These are phyloP conservation scores for Limnodromus scolopaceus DNA, from an alignment of 2,797 vertebrate species.

Conservation along the genomic window DNA sequence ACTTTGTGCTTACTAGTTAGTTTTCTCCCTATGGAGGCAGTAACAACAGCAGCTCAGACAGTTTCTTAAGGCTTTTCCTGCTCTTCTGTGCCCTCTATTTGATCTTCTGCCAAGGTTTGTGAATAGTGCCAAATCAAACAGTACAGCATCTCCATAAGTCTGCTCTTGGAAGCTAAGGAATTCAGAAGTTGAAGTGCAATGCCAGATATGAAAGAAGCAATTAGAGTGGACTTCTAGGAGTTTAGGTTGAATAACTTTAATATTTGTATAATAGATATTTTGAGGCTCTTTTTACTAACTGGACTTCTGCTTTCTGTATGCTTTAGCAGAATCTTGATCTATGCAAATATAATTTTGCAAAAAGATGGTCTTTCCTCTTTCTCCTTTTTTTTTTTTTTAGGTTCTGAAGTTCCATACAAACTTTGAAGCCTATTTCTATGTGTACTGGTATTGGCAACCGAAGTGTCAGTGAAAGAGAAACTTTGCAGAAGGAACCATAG, in stretches of 20 bases:
- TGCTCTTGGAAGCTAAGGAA: conserved; percentile 70
- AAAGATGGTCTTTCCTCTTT: background rate
- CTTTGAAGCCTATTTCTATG: background rate
- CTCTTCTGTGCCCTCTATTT: conserved; percentile 75
- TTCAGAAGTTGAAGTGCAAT: conserved; percentile 61
- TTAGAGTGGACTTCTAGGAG: conserved; percentile 53
- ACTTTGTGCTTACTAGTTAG: conserved; percentile 50
- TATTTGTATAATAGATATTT: conserved; percentile 37
- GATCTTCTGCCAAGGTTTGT: conserved; percentile 75
- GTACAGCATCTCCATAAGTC: conserved; percentile 66
- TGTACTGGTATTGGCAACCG: background rate
- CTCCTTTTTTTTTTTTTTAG: background rate
- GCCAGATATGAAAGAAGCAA: conserved; percentile 59
- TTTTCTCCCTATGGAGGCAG: conserved; percentile 51
- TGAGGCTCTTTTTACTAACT: background rate
- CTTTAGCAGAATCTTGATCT: background rate
- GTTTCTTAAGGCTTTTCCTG: conserved; percentile 77
- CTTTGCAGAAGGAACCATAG: background rate
- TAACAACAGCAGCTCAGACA: conserved; percentile 68
- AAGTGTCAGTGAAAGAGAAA: background rate
- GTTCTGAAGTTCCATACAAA: background rate
- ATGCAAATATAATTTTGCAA: background rate
- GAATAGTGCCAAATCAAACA: conserved; percentile 80
- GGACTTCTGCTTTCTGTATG: background rate
- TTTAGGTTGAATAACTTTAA: conserved; percentile 34